Base-by-base conservation (phyloP, 2,113 vertebrate genomes). In the Nothoprocta perdicaria region DNA sequence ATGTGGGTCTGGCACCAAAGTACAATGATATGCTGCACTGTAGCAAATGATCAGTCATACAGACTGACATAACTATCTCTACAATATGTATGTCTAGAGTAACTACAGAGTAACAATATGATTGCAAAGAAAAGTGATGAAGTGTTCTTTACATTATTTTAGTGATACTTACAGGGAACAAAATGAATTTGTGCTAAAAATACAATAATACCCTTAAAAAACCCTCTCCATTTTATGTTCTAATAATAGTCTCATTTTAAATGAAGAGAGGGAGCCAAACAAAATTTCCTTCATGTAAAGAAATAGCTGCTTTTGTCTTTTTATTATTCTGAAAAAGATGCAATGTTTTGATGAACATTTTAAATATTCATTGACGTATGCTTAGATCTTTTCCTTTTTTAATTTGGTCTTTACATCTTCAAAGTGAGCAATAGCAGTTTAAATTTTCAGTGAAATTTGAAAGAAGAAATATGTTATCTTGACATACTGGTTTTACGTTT, bases 291-390 rank as follows among this genome's bases (percentile, higher is more conserved):
- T 94, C 86, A 88, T 57, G 80, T 94, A 95, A 96, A 97, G 84
- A 33, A 79, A 93, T 76, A 90, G 35, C 35, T 91, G 78, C 86
- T 94, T 97, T 88, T 4, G 69, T 75, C 1, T 60, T 86, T 96
- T 95, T 94, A 84, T 96, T 96, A 88, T 96, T 95, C 94, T 96
- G 86, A 38, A 79, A 84, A 93, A 95, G 97, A 93, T n/a, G 80
- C 60, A 95, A 80, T 90, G 96, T 86, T 89, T 95, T 68, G 85
- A 92, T 83, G 84, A 96, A 95, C 72, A 94, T 78, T 86, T 96
- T 78, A 93, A 93, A 94, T 93, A 96, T 68, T 93, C 88, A 95
- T 26, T 89, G 67, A 76, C 72, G 23, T 80, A 74, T 62, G 35
- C 10, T 80, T 90, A 66, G 38, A 80, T 82, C 29, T 90, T 95